These are phyloP conservation scores for Pteromalus puparum DNA, from an alignment of 1,140 invertebrate species.

Conservation along the genomic window DNA sequence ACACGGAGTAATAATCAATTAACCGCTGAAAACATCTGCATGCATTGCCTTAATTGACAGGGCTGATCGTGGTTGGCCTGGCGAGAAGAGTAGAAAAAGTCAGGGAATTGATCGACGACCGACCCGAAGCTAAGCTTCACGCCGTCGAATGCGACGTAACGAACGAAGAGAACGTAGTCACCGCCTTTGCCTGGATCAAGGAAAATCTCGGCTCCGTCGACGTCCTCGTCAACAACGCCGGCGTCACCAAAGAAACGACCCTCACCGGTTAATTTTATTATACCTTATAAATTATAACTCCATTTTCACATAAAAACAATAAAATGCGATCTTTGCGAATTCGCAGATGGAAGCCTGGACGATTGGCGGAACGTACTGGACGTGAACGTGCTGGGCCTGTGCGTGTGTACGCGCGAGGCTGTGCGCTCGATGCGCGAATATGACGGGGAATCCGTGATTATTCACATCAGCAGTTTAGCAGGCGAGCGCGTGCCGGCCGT, in stretches of 20 bases:
- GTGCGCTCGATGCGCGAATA: constrained; percentile 74
- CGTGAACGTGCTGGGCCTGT: constrained; percentile 77
- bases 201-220: constrained; percentile 78
- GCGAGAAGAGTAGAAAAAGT: constrained; percentile 75
- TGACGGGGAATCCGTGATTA: constrained; percentile 55
- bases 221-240: constrained; percentile 83
- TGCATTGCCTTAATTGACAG: constrained; percentile 57
- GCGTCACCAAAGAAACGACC: constrained; percentile 67
- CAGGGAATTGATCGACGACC: constrained; percentile 58
- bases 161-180: constrained; percentile 79
- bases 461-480: constrained; percentile 70
- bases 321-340: neutral
- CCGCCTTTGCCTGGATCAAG: constrained; percentile 79
- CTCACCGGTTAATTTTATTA: constrained; percentile 55
- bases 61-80: constrained; percentile 78
- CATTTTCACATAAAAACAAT: neutral
- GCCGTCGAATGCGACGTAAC: constrained; percentile 78
- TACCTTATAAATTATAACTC: neutral
- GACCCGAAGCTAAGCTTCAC: constrained; percentile 62
- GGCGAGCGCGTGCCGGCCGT: constrained; percentile 74
- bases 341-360: constrained; percentile 64
- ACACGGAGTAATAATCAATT: neutral
- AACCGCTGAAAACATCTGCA: neutral
- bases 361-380: constrained; percentile 69
- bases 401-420: constrained; percentile 76